Base-by-base conservation (phyloP, 2,797 vertebrate species). In the Rhinella marina region DNA sequence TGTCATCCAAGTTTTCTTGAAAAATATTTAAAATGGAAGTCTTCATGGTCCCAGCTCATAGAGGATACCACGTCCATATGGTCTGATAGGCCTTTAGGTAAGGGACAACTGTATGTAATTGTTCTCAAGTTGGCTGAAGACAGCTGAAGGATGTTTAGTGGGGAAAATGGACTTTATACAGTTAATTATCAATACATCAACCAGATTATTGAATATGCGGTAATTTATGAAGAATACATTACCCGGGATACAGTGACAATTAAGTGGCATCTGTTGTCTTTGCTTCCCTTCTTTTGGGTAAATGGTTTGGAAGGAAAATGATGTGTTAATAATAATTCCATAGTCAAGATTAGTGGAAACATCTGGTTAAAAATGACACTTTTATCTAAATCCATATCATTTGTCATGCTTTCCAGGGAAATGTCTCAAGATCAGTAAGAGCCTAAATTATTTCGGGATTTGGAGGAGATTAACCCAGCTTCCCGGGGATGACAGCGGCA, bases 391-490 rank as follows among this genome's bases (percentile, higher is more conserved):
- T 79, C 75, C 59, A 52, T 64, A 78, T 86, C 64, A 87, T 80
- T 83, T 87, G 88, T 89, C 85, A 83, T 84, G 56, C 54, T 89
- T 86, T 87, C 85, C 75, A 86, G 78, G 80, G 81, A 89, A 83
- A 84, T 80, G 88, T 86, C 81, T 72, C 73, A 80, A 75, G 79
- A 89, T 89, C 79, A 70, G 88, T 85, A 70, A 89, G 85, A 83
- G 32, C 73, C 62, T 89, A 79, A 86, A 89, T 89, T 64, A 86
- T 85, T 89, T 89, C 61, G 75, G 85, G 88, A 89, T 89, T 86
- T 86, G 83, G 62, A 41, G 62, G 80, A 89, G 88, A 86, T 89
- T 89, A 89, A 84, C 88, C 56, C 56, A 80, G 85, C 85, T 89
- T 89, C 73, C 61, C 75, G 32, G 19, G 73, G 81, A 89, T 86